Conservation (phyloP, 37 sponge, comb jelly and placozoan species). For the Beroe forskalii region DNA sequence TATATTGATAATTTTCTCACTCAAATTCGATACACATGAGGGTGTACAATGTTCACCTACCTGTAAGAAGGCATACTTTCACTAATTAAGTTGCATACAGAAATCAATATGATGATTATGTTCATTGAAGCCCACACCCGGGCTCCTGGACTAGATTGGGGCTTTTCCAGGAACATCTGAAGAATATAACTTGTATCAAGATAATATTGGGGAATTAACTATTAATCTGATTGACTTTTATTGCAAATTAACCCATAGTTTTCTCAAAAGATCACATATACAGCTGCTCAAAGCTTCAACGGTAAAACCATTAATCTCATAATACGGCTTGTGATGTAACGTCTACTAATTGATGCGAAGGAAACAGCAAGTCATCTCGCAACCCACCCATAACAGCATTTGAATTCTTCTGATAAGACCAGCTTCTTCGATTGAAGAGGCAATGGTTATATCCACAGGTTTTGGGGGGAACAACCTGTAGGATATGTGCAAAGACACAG, state of each 20-base stretch:
- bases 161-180: conserved; percentile 63
- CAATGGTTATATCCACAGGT: neutral
- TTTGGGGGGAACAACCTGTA: conserved; percentile 30
- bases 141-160: conserved; percentile 48
- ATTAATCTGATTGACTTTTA: too few relatives aligned
- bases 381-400: conserved; percentile 38
- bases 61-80: conserved; percentile 52
- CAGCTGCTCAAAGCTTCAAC: too few relatives aligned
- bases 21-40: too few relatives aligned
- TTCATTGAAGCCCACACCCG: conserved; percentile 52
- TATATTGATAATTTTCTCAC: too few relatives aligned
- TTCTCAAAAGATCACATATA: too few relatives aligned
- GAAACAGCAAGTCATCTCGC: neutral
- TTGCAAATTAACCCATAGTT: too few relatives aligned
- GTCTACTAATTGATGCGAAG: too few relatives aligned
- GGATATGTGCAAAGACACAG: too few relatives aligned
- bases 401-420: conserved; percentile 1
- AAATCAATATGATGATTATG: conserved; percentile 57
- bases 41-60: too few relatives aligned
- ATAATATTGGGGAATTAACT: too few relatives aligned
- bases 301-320: too few relatives aligned
- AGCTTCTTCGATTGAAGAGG: neutral
- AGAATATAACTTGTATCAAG: neutral
- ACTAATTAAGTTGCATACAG: conserved; percentile 49
- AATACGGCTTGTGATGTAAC: neutral